Conservation (phyloP, 2,888 invertebrate species). For the Eustalomyia histrio region DNA sequence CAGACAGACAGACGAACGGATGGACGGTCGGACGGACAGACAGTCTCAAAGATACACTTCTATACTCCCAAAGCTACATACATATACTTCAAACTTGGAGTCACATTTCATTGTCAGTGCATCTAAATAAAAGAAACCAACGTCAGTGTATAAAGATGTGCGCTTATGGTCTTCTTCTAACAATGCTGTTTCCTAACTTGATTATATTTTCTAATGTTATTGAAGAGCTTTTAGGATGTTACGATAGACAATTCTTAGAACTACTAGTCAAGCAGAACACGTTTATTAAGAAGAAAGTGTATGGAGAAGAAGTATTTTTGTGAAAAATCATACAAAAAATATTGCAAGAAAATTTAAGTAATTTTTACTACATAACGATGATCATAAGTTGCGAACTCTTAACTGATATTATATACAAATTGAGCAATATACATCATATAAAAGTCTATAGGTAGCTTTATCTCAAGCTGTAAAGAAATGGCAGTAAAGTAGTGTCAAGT, state of each 20-base stretch:
- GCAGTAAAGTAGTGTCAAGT: too few species aligned
- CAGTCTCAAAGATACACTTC: not conserved
- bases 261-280: not conserved
- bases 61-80: not conserved
- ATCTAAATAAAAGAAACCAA: not conserved
- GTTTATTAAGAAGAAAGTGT: not conserved
- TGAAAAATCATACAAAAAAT: too few species aligned
- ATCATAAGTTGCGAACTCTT: too few species aligned
- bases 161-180: not conserved
- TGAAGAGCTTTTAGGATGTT: constrained; percentile 56
- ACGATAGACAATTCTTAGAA: constrained; percentile 38
- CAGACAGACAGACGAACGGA: not conserved
- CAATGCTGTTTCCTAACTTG: constrained; percentile 35
- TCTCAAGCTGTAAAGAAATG: too few species aligned
- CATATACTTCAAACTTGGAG: constrained; percentile 6
- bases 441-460: too few species aligned
- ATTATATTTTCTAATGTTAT: constrained; percentile 64
- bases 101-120: constrained; percentile 36
- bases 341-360: too few species aligned
- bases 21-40: not conserved
- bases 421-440: too few species aligned
- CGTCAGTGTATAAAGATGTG: constrained; percentile 25
- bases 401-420: too few species aligned
- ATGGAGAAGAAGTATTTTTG: too few species aligned
- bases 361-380: too few species aligned